Evolutionary conservation across 1,140 invertebrate genomes (phyloP).

Genomic region (Chelonus insularis): DNA sequence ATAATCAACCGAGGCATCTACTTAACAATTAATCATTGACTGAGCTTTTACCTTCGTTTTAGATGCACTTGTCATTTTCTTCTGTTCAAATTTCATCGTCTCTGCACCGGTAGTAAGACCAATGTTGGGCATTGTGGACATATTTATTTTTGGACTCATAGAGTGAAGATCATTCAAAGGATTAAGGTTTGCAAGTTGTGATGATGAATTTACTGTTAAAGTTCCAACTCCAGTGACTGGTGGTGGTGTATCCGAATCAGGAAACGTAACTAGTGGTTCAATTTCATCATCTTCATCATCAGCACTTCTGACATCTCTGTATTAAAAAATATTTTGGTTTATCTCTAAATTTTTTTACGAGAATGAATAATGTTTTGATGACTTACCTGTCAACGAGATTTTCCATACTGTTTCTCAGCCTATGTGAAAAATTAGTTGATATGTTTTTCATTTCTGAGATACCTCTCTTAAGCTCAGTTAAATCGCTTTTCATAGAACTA

Average conservation of each 20-base stretch:
- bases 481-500: conserved; percentile 60
- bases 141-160: conserved; percentile 45
- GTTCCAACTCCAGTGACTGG: conserved; percentile 44
- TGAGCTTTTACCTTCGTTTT: conserved; percentile 67
- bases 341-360: too few species aligned
- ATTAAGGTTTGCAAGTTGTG: conserved; percentile 53
- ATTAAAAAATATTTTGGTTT: conserved; percentile 25
- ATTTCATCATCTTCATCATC: conserved; percentile 59
- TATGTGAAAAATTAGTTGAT: conserved; percentile 54
- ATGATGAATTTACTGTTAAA: conserved; percentile 45
- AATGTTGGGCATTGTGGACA: conserved; percentile 48
- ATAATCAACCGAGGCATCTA: too few species aligned
- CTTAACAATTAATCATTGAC: conserved; percentile 19
- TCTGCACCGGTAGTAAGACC: conserved; percentile 59
- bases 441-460: conserved; percentile 65
- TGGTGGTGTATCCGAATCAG: conserved; percentile 72
- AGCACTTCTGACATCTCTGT: conserved; percentile 45
- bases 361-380: too few species aligned
- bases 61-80: conserved; percentile 74
- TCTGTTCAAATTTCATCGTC: conserved; percentile 79
- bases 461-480: conserved; percentile 62
- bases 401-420: conserved; percentile 54
- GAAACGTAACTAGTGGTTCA: conserved; percentile 77
- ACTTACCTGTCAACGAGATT: conserved; percentile 54
- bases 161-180: conserved; percentile 57